Evolutionary conservation across 1,140 invertebrate genomes (phyloP), one percentile per base, ranked within the genome.

Genomic region (Fopius arisanus): DNA sequence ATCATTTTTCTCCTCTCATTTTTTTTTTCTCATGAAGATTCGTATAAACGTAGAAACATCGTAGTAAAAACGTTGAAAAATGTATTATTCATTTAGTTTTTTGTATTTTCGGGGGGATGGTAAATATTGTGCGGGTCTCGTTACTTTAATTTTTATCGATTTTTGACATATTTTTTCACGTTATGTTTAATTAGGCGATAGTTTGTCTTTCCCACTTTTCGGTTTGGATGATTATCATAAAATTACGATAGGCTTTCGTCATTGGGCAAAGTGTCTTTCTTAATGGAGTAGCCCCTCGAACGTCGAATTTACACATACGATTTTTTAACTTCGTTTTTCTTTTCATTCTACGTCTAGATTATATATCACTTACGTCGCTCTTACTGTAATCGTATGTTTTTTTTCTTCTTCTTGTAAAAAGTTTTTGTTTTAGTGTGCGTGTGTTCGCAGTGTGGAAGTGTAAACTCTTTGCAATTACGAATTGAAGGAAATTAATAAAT

Each of bases 1-100:
- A 70, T 69, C 70, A 78, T 80, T 77, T 76, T 72, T 68, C 54
- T 67, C 62, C 26, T 75, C 67, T 37, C 54, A 67, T 69, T 71
- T 28, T 72, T 67, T 26, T 70, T 74, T 63, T 63, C 67, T 79
- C 77, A 72, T 80, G 77, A 79, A 83, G 82, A 84, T 86, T 79
- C 81, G 83, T 86, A 84, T 82, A 86, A 84, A 88, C 85, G 84
- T 86, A 87, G 83, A 87, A 84, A 84, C 75, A 79, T 83, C 76
- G 79, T 83, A 83, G 82, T 78, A 84, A 84, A 78, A 84, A 84
- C 76, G 76, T 65, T 84, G 81, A 80, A 82, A 84, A 85, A 85
- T 78, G 79, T 84, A 81, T 73, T 78, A 79, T 72, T 54, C 70
- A 70, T 76, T 73, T 69, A 48, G 14, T 76, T 67, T 69, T 72